Evolutionary conservation across 2,888 invertebrate species (phyloP).

Genomic region (Augiades crinisus): DNA sequence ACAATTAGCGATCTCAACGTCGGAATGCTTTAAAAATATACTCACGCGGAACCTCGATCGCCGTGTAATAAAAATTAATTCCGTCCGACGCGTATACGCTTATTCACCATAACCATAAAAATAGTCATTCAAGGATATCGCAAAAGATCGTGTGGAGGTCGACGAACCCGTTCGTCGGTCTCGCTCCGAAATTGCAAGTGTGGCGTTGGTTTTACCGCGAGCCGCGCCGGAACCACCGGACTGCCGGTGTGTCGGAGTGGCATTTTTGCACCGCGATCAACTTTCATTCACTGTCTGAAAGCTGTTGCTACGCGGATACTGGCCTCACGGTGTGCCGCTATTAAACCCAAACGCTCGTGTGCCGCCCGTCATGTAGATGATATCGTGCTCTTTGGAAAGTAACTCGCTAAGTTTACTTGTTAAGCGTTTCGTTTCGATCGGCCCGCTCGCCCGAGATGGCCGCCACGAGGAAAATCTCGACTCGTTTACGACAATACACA

Average conservation of each 20-base stretch:
- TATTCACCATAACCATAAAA: conserved; percentile 24
- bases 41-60: conserved; percentile 8
- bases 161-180: conserved; percentile 21
- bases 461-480: neutral
- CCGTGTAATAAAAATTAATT: conserved; percentile 17
- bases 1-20: neutral
- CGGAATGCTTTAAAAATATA: conserved; percentile 11
- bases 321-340: conserved; percentile 66
- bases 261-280: conserved; percentile 68
- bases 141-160: conserved; percentile 18
- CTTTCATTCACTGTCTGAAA: conserved; percentile 76
- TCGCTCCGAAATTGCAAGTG: conserved; percentile 24
- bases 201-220: conserved; percentile 24
- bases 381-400: conserved; percentile 76
- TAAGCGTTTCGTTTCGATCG: conserved; percentile 41
- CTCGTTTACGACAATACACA: neutral
- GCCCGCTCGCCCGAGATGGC: conserved; percentile 28
- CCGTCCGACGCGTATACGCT: neutral
- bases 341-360: conserved; percentile 71
- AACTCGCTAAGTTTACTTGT: conserved; percentile 57
- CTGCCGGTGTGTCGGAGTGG: conserved; percentile 52
- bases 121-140: conserved; percentile 26
- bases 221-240: conserved; percentile 50
- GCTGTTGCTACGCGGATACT: conserved; percentile 79
- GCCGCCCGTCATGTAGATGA: conserved; percentile 70